Percentiles rank a stretch among this genome's conserved stretches.
Evolutionary conservation across 2,797 vertebrate genomes (phyloP).

Genomic region (Poeciliopsis presidionis): DNA sequence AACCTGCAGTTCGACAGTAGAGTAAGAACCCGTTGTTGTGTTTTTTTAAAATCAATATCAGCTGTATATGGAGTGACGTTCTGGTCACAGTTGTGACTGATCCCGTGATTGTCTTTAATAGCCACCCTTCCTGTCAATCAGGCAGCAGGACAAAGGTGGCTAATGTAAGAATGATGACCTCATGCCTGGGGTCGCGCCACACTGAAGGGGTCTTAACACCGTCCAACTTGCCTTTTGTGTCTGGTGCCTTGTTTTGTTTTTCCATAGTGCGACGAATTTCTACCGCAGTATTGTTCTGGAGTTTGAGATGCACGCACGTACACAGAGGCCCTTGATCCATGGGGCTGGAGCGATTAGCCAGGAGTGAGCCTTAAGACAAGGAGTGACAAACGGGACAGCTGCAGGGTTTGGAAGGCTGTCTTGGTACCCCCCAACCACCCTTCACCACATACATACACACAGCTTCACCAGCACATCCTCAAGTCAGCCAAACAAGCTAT

Average conservation of each 20-base stretch:
- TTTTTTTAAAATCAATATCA: slow-evolving; percentile 23
- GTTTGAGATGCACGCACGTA: slow-evolving; percentile 42
- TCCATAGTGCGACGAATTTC: slow-evolving; percentile 61
- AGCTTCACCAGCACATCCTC: slow-evolving; percentile 45
- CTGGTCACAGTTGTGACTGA: slow-evolving; percentile 45
- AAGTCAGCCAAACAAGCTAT: slow-evolving; percentile 74
- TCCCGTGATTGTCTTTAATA: slow-evolving; percentile 67
- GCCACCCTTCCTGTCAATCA: slow-evolving; percentile 71
- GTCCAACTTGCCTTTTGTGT: slow-evolving; percentile 74
- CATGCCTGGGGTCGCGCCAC: slow-evolving; percentile 71
- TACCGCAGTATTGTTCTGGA: slow-evolving; percentile 52
- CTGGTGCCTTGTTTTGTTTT: slow-evolving; percentile 51
- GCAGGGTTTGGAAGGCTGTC: slow-evolving; percentile 77
- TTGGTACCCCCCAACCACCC: slow-evolving; percentile 44
- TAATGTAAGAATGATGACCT: slow-evolving; percentile 77
- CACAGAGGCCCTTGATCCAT: slow-evolving; percentile 67
- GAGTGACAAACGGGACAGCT: slow-evolving; percentile 84
- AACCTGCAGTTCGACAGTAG: neutral
- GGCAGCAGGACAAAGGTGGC: slow-evolving; percentile 70
- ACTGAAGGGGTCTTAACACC: slow-evolving; percentile 77
- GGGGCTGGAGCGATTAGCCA: slow-evolving; percentile 72
- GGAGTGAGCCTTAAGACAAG: slow-evolving; percentile 83
- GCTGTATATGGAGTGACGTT: slow-evolving; percentile 47
- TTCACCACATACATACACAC: slow-evolving; percentile 11
- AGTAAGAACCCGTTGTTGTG: slow-evolving; percentile 8